Evolutionary conservation across 2,113 vertebrate species (phyloP).

Genomic region (Pipra filicauda): DNA sequence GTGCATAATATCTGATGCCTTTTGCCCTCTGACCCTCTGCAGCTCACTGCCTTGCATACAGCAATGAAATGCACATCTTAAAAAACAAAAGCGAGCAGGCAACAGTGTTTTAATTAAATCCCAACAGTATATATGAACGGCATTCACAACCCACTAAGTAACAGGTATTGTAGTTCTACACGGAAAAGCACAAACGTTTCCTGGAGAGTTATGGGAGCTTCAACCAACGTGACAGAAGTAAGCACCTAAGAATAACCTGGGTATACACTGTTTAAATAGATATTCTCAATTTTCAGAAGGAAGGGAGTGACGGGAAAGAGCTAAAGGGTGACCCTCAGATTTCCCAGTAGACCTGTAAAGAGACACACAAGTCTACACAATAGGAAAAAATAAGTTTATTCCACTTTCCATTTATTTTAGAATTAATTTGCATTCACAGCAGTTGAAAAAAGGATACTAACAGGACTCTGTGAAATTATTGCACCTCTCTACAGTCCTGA

Average conservation of each 20-base stretch:
- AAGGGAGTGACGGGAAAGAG: fast-evolving
- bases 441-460: background rate
- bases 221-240: background rate
- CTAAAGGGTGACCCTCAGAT: background rate
- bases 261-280: background rate
- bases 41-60: background rate
- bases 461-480: background rate
- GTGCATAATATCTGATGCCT: fast-evolving
- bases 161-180: background rate
- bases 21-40: background rate
- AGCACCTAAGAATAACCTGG: background rate
- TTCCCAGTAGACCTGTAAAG: background rate
- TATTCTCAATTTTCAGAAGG: background rate
- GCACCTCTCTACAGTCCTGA: background rate
- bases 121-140: background rate
- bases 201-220: background rate
- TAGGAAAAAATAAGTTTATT: background rate
- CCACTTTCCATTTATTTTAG: background rate
- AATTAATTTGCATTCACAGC: background rate
- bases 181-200: background rate
- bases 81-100: background rate
- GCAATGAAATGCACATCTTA: background rate
- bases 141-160: background rate
- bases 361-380: background rate
- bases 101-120: background rate